Conservation (phyloP, 2,888 invertebrate genomes). For the Catocala nupta region DNA sequence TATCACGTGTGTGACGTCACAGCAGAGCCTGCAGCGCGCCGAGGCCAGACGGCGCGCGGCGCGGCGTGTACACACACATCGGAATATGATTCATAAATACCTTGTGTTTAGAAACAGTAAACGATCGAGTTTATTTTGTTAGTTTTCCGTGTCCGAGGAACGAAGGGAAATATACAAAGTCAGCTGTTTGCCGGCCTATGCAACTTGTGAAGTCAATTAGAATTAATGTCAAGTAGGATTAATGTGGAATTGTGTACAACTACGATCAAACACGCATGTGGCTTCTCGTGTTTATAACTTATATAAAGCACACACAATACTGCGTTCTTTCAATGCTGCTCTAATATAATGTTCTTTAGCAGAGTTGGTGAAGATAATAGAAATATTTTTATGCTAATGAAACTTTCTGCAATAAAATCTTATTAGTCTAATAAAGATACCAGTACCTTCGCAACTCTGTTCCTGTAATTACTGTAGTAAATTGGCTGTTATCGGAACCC, state of each 20-base stretch:
- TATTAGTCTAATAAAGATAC: neutral
- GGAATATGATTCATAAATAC: conserved; percentile 43
- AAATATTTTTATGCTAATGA: no score
- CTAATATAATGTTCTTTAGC: conserved; percentile 1
- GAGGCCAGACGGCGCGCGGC: conserved; percentile 59
- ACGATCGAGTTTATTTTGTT: conserved; percentile 37
- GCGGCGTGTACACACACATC: conserved; percentile 37
- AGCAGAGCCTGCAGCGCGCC: conserved; percentile 47
- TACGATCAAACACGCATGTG: conserved; percentile 8
- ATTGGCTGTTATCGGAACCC: no score
- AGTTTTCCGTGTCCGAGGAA: conserved; percentile 32
- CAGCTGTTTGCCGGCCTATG: conserved; percentile 40
- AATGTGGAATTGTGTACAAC: conserved; percentile 7
- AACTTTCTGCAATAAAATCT: no score
- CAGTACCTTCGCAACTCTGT: no score
- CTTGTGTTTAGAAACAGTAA: conserved; percentile 41
- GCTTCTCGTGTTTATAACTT: conserved; percentile 1
- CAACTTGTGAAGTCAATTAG: conserved; percentile 31
- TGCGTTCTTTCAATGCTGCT: neutral
- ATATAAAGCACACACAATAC: neutral
- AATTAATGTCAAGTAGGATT: conserved; percentile 15
- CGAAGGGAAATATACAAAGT: conserved; percentile 35
- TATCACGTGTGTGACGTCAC: conserved; percentile 67
- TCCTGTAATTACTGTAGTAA: no score
- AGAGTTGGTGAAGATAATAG: neutral